Evolutionary conservation across 2,797 vertebrate species (phyloP).

Genomic region (Rallus crepitans): DNA sequence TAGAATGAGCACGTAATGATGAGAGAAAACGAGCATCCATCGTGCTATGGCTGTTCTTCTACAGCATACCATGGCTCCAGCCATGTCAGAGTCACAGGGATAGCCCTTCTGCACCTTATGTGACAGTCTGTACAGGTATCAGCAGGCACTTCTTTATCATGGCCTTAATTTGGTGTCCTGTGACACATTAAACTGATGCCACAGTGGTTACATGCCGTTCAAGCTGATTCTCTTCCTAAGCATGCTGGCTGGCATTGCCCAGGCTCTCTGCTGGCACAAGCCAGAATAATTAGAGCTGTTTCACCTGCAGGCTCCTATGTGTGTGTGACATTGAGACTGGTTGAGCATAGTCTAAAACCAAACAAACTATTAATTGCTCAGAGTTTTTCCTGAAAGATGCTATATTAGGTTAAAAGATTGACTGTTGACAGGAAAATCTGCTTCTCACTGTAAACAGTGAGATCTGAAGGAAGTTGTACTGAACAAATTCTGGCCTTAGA

Average conservation of each 20-base stretch:
- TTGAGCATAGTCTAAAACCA: neutral
- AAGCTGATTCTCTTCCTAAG: neutral
- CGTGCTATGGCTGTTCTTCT: neutral
- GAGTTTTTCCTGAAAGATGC: neutral
- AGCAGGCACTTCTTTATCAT: neutral
- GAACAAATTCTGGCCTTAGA: neutral
- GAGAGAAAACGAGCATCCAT: neutral
- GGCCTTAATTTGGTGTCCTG: neutral
- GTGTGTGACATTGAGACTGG: neutral
- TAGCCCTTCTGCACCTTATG: neutral
- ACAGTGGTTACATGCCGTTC: neutral
- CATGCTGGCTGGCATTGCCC: neutral
- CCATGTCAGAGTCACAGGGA: slow-evolving; percentile 33
- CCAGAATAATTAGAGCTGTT: neutral
- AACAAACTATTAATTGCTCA: neutral
- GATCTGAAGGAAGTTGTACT: neutral
- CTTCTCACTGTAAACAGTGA: neutral
- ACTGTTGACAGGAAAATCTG: neutral
- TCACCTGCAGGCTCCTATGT: neutral
- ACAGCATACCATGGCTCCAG: neutral
- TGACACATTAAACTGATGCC: neutral
- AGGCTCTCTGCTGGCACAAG: neutral
- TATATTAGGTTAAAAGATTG: neutral
- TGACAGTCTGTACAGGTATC: neutral
- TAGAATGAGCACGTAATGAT: neutral